Evolutionary conservation across 1,140 invertebrate genomes (phyloP).

Genomic region (Linepithema humile): DNA sequence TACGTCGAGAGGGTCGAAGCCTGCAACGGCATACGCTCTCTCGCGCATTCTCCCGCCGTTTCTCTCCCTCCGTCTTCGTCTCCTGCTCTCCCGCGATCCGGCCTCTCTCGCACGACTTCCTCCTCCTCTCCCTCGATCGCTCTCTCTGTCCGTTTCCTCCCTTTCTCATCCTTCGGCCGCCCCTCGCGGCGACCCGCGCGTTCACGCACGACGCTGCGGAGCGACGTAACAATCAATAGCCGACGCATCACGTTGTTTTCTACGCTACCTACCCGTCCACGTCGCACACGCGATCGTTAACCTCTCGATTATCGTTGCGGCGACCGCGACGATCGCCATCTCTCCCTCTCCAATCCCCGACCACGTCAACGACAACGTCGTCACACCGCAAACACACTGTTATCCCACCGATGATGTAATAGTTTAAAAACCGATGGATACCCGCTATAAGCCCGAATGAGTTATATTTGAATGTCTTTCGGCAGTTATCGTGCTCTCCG

Average conservation of each 20-base stretch:
- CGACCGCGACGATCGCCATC: constrained; percentile 40
- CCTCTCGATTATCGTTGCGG: constrained; percentile 65
- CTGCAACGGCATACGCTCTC: constrained; percentile 56
- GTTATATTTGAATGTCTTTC: constrained; percentile 8
- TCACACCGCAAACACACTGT: constrained; percentile 16
- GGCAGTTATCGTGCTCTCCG: not conserved
- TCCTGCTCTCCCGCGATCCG: not conserved
- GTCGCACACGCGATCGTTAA: constrained; percentile 59
- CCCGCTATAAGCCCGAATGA: not conserved
- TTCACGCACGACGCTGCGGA: constrained; percentile 62
- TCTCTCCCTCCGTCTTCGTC: constrained; percentile 45
- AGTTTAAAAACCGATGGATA: constrained; percentile 33
- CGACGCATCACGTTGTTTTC: constrained; percentile 65
- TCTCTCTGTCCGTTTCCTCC: not conserved
- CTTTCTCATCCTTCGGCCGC: constrained; percentile 30
- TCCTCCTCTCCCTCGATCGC: not conserved
- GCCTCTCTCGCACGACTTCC: not conserved
- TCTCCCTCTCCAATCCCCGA: not conserved
- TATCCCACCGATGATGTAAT: constrained; percentile 21
- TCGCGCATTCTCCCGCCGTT: constrained; percentile 25
- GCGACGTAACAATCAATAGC: constrained; percentile 67
- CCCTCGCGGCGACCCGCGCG: constrained; percentile 60
- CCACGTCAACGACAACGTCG: constrained; percentile 23
- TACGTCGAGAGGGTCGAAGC: constrained; percentile 67
- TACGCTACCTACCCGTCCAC: constrained; percentile 51